Evolutionary conservation across 2,113 vertebrate genomes (phyloP).

Genomic region (Monopterus albus): DNA sequence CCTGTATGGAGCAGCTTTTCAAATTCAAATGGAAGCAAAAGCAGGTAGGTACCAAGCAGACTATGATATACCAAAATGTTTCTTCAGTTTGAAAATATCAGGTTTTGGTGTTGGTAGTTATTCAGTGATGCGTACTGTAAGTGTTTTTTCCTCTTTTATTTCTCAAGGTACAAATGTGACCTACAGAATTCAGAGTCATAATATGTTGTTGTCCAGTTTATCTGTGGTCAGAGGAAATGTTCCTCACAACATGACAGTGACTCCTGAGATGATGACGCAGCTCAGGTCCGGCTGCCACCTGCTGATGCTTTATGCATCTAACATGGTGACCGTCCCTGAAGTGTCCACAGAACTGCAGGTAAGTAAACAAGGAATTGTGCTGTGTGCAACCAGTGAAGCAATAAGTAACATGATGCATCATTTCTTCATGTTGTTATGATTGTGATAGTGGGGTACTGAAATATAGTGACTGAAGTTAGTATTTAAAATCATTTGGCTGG

Average conservation of each 20-base stretch:
- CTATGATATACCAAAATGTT: not conserved
- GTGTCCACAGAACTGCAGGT: slow-evolving; percentile 71
- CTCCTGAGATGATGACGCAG: slow-evolving; percentile 59
- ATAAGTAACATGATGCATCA: not conserved
- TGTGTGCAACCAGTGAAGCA: not conserved
- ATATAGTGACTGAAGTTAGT: too few species aligned
- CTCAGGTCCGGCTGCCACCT: slow-evolving; percentile 83
- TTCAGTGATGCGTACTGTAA: too few species aligned
- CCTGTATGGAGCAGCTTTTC: slow-evolving; percentile 76
- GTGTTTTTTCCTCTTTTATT: not conserved
- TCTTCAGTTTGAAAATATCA: not conserved
- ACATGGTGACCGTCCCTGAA: slow-evolving; percentile 19
- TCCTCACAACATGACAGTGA: slow-evolving; percentile 85
- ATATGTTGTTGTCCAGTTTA: slow-evolving; percentile 70
- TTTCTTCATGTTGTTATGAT: not conserved
- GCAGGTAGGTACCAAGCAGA: slow-evolving; percentile 74
- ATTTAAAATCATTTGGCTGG: too few species aligned
- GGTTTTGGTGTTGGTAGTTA: slow-evolving; percentile 4
- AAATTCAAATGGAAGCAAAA: slow-evolving; percentile 84
- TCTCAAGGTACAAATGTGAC: slow-evolving; percentile 82
- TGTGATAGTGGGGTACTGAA: not conserved
- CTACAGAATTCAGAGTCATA: slow-evolving; percentile 75
- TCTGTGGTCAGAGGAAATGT: slow-evolving; percentile 59
- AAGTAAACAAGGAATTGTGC: not conserved
- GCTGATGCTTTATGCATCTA: slow-evolving; percentile 81